phyloP scores from a whole-genome alignment of 2,797 vertebrate species.

The Lindbergichthys nudifrons region DNA sequence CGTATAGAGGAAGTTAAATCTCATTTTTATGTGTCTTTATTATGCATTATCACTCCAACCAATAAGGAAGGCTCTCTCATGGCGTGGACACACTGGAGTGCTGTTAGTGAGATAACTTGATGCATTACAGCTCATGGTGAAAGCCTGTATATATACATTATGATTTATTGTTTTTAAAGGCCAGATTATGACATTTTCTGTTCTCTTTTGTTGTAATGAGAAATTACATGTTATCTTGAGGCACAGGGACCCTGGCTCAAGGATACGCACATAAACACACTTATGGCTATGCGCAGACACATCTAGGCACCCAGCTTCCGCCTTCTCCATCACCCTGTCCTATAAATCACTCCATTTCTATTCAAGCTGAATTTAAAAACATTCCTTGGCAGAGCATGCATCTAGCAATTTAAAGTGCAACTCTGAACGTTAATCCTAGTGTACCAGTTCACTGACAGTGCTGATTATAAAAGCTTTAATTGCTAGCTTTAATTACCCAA shows the following conservation, averaged over 20 bases:
- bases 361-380: slow-evolving; percentile 69
- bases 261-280: slow-evolving; percentile 29
- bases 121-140: slow-evolving; percentile 60
- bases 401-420: slow-evolving; percentile 69
- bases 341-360: slow-evolving; percentile 60
- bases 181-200: slow-evolving; percentile 47
- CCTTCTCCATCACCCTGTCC: slow-evolving; percentile 41
- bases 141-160: slow-evolving; percentile 41
- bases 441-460: slow-evolving; percentile 74
- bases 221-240: slow-evolving; percentile 52
- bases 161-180: slow-evolving; percentile 63
- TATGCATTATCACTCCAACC: slow-evolving; percentile 67
- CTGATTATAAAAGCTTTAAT: slow-evolving; percentile 84
- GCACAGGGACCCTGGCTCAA: slow-evolving; percentile 35
- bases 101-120: slow-evolving; percentile 63
- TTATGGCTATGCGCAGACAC: slow-evolving; percentile 32
- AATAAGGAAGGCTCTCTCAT: slow-evolving; percentile 59
- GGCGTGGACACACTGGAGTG: slow-evolving; percentile 61
- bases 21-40: slow-evolving; percentile 69
- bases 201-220: slow-evolving; percentile 51
- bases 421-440: slow-evolving; percentile 73
- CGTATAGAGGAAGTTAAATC: slow-evolving; percentile 59
- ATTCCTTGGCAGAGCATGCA: slow-evolving; percentile 55
- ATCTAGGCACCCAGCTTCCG: slow-evolving; percentile 37
- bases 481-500: slow-evolving; percentile 77